Evolutionary conservation across 1,140 invertebrate genomes (phyloP).

Genomic region (Caenorhabditis remanei): DNA sequence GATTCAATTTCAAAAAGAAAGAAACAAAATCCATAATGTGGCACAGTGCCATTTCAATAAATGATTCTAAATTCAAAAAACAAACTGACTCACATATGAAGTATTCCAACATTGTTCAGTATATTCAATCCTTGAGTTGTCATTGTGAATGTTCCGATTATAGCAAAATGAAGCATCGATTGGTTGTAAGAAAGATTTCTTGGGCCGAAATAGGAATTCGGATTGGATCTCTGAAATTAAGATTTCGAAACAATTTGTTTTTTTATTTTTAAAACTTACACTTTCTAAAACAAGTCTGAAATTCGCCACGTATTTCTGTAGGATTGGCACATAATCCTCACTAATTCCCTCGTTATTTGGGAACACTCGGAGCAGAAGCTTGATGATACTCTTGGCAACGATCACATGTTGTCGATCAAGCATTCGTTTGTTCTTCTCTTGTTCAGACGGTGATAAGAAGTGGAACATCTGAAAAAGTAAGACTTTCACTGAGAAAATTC

Average conservation of each 20-base stretch:
- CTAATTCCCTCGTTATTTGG: background rate
- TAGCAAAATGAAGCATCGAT: conserved; percentile 59
- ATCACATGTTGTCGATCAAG: conserved; percentile 17
- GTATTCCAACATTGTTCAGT: conserved; percentile 48
- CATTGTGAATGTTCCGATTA: conserved; percentile 48
- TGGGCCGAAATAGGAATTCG: background rate
- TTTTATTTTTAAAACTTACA: background rate
- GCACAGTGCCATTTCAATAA: conserved; percentile 59
- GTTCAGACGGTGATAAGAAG: background rate
- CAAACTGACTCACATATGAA: conserved; percentile 62
- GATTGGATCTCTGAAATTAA: conserved; percentile 13
- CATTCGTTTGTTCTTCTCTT: conserved; percentile 4
- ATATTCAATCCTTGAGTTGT: conserved; percentile 42
- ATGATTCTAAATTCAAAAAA: conserved; percentile 24
- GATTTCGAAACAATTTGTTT: background rate
- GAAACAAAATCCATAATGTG: conserved; percentile 2
- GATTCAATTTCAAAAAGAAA: background rate
- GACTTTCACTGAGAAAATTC: background rate
- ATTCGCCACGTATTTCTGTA: conserved; percentile 1
- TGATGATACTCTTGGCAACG: conserved; percentile 36
- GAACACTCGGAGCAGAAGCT: conserved; percentile 23
- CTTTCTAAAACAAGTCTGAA: background rate
- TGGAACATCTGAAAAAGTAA: conserved; percentile 18
- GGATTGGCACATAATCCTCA: background rate
- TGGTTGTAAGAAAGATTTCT: conserved; percentile 27